Percentiles rank a stretch among this genome's conserved stretches.
phyloP scores from a whole-genome alignment of 2,797 vertebrate species.

The Fistularia commersonii region DNA sequence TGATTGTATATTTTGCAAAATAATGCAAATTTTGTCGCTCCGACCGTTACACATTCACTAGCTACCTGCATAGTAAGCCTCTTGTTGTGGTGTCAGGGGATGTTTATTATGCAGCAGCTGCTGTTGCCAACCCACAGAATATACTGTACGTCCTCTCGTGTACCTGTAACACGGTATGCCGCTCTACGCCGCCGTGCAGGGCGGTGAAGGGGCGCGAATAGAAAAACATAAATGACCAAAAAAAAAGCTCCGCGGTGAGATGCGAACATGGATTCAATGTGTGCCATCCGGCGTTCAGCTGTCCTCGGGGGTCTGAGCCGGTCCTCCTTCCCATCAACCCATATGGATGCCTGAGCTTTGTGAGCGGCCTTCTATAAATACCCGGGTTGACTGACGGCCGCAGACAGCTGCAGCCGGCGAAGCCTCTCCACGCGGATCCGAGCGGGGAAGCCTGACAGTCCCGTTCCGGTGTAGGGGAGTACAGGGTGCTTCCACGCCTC shows the following conservation, averaged over 20 bases:
- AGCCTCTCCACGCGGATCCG: conserved; percentile 26
- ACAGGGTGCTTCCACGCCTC: conserved; percentile 26
- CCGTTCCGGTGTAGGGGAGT: conserved; percentile 31
- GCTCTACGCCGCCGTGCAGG: too few species aligned
- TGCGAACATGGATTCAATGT: conserved; percentile 24
- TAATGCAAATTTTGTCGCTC: too few species aligned
- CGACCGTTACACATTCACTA: too few species aligned
- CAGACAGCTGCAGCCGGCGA: conserved; percentile 76
- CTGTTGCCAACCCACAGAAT: neutral
- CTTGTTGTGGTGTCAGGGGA: neutral
- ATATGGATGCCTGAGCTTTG: conserved; percentile 73
- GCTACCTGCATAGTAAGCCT: too few species aligned
- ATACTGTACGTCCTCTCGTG: neutral
- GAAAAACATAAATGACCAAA: too few species aligned
- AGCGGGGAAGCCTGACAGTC: conserved; percentile 47
- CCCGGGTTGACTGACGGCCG: conserved; percentile 59
- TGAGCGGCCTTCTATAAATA: conserved; percentile 82
- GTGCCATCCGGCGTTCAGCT: conserved; percentile 71
- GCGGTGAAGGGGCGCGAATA: too few species aligned
- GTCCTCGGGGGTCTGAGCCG: conserved; percentile 56
- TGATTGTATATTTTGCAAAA: too few species aligned
- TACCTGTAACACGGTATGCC: neutral
- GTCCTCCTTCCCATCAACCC: conserved; percentile 70
- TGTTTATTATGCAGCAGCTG: neutral
- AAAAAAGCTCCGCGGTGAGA: conserved; percentile 13